phyloP scores from a whole-genome alignment of 2,797 vertebrate species.

The Taeniopygia guttata region DNA sequence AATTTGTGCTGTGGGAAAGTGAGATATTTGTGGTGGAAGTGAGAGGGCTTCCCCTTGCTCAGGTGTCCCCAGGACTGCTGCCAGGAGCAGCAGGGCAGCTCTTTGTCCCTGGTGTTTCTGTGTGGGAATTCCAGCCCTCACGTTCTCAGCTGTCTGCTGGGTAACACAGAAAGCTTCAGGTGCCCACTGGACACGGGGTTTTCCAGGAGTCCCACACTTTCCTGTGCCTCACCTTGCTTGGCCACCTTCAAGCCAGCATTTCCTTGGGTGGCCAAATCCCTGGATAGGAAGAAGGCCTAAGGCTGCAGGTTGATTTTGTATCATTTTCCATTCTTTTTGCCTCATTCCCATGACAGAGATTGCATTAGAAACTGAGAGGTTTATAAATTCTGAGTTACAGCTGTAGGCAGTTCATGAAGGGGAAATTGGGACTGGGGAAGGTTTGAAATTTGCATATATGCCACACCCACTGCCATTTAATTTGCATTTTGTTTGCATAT shows the following conservation, averaged over 20 bases:
- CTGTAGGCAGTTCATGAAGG: conserved; percentile 58
- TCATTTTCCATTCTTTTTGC: conserved; percentile 5
- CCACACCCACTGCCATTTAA: conserved; percentile 49
- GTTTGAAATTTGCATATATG: conserved; percentile 33
- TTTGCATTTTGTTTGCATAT: conserved; percentile 51
- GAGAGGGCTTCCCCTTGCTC: neutral
- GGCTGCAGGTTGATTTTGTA: neutral
- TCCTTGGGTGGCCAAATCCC: neutral
- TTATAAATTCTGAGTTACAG: conserved; percentile 58
- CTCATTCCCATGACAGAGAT: conserved; percentile 39
- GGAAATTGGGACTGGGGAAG: conserved; percentile 38
- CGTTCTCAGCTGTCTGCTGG: neutral
- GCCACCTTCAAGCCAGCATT: neutral
- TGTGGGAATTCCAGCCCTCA: neutral
- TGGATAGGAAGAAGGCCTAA: neutral
- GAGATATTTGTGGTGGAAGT: neutral
- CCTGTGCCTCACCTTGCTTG: neutral
- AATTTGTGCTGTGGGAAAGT: neutral
- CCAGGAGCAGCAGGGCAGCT: neutral
- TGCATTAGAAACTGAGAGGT: conserved; percentile 28
- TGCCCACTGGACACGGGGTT: neutral
- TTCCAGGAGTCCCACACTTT: neutral
- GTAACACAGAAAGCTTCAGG: neutral
- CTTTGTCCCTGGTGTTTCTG: rapidly evolving
- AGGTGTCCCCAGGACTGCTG: rapidly evolving